Evolutionary conservation across 1,140 invertebrate genomes (phyloP), one percentile per base, ranked within the genome.

Genomic region (Trachelipus rathkii): DNA sequence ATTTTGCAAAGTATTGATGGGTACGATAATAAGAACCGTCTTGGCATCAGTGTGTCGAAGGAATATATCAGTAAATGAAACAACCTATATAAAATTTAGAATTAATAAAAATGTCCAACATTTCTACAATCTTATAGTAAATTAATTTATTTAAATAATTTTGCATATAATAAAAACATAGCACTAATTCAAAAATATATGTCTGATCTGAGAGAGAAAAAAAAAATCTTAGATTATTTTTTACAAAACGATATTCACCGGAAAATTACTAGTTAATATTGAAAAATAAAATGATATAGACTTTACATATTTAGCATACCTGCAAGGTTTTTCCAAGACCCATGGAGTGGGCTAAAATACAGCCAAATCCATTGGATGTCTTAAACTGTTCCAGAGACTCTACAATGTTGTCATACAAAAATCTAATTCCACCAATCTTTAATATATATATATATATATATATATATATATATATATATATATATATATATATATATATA

Each of bases 281-380:
- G 11, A 53, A 73, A 44, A 74, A 11, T n/a, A n/a, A n/a, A n/a
- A 50, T 70, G 8, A 71, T 66, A 72, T 68, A 23, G 19, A 50
- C n/a, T 33, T 75, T 74, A 21, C 68, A 19, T 67, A 21, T 10
- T 71, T 13, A 10, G 69, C 72, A 77, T 83, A 89, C 92, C 87
- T 98, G 97, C 66, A 99, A 88, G 0, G 97, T 99, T 87, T 99
- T 99, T n/a, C 97, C 97, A 19, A 99, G 87, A 0, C 97, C 97
- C 97, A 99, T 99, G 23, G 95, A 97, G 87, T 99, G 97, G 8
- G 97, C 97, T 24, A 99, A 87, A 81, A 99, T 98, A 84, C 97
- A 98, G 21, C 97, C 97, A 86, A 98, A 97, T 15, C 96, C 96
- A 73, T 90, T 90, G 2, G 93, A 95, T n/a, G 89, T 94, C 69